A percentile compares a stretch with the other conserved stretches of the same genome.
These are phyloP conservation scores for Oreochromis niloticus DNA, from an alignment of 2,113 vertebrate genomes.

Conservation along the genomic window DNA sequence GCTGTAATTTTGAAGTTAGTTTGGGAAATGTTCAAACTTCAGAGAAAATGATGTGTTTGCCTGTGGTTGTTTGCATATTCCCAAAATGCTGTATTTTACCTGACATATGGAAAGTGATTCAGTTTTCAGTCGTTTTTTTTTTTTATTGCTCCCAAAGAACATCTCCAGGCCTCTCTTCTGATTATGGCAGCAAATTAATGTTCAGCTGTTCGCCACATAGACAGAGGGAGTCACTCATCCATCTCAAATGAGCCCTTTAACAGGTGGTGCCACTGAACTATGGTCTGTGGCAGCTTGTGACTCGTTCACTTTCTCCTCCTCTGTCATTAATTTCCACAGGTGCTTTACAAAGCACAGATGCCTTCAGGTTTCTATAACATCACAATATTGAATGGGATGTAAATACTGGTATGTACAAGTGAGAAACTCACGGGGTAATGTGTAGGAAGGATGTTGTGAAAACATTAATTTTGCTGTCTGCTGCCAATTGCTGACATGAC, in stretches of 20 bases:
- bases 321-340: constrained; percentile 13
- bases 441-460: constrained; percentile 20
- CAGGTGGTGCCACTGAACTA: constrained; percentile 33
- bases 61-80: neutral
- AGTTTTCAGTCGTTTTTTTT: neutral
- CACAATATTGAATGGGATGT: neutral
- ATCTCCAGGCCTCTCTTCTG: neutral
- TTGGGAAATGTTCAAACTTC: neutral
- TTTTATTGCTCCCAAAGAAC: neutral
- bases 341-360: neutral
- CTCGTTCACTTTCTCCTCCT: constrained; percentile 13
- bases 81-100: neutral
- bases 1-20: neutral
- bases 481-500: neutral
- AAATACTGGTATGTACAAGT: constrained; percentile 4
- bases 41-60: neutral
- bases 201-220: neutral
- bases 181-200: neutral
- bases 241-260: neutral
- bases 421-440: neutral
- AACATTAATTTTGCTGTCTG: neutral
- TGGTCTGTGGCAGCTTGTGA: constrained; percentile 2
- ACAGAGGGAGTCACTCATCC: neutral
- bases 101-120: neutral
- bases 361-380: constrained; percentile 17